Conservation (phyloP, 2,797 vertebrate genomes). For the Meda fulgida region DNA sequence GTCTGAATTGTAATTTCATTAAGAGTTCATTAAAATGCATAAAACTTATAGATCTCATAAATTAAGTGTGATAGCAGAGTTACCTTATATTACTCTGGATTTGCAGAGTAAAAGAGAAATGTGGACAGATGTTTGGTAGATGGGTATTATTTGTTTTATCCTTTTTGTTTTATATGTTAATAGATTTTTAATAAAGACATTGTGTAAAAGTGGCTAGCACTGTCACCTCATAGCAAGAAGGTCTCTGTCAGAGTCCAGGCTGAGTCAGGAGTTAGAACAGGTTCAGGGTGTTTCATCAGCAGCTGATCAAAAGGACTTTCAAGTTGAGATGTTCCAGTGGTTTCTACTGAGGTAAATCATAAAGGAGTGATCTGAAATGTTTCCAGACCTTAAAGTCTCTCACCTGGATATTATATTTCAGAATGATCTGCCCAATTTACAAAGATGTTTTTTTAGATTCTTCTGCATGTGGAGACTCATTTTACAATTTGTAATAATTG, state of each 20-base stretch:
- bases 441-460: background rate
- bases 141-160: background rate
- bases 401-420: background rate
- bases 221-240: background rate
- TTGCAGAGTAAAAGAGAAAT: background rate
- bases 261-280: background rate
- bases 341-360: background rate
- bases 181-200: background rate
- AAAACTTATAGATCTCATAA: too few species aligned
- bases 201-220: background rate
- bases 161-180: background rate
- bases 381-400: background rate
- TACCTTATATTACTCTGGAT: background rate
- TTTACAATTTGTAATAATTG: background rate
- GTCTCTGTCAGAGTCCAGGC: background rate
- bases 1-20: background rate
- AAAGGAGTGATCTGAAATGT: background rate
- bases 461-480: background rate
- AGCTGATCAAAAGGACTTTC: constrained; percentile 4
- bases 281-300: background rate
- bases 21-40: background rate
- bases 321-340: background rate
- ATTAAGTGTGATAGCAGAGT: background rate
- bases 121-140: background rate
- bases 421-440: background rate